Evolutionary conservation across 2,113 vertebrate genomes (phyloP).

Genomic region (Empidonax traillii): DNA sequence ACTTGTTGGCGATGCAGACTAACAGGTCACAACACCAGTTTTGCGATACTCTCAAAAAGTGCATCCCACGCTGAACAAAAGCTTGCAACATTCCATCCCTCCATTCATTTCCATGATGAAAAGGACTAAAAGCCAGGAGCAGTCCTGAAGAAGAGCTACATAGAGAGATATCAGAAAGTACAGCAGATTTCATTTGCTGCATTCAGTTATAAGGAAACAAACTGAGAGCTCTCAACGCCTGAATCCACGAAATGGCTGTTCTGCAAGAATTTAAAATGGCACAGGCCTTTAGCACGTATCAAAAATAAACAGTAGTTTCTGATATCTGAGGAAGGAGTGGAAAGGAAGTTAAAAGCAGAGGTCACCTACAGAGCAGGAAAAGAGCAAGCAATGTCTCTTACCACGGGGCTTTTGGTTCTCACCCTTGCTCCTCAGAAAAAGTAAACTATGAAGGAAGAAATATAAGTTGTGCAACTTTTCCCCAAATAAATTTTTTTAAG

Average conservation of each 20-base stretch:
- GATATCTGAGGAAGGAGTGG: background rate
- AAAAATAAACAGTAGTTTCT: conserved; percentile 29
- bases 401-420: background rate
- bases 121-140: conserved; percentile 10
- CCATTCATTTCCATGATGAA: background rate
- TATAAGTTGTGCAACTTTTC: background rate
- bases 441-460: background rate
- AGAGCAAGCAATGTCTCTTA: background rate
- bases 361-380: background rate
- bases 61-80: background rate
- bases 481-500: background rate
- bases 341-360: conserved; percentile 40
- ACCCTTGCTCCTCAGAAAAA: background rate
- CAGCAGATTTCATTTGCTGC: background rate
- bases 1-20: background rate
- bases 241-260: conserved; percentile 28
- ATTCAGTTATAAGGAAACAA: background rate
- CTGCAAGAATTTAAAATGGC: conserved; percentile 53
- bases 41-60: background rate
- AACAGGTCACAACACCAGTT: background rate
- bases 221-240: background rate
- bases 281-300: background rate
- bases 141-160: background rate
- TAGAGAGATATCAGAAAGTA: background rate
- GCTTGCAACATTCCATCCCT: background rate